phyloP scores from a whole-genome alignment of 2,888 invertebrate genomes.

The Pandemis cinnamomeana region DNA sequence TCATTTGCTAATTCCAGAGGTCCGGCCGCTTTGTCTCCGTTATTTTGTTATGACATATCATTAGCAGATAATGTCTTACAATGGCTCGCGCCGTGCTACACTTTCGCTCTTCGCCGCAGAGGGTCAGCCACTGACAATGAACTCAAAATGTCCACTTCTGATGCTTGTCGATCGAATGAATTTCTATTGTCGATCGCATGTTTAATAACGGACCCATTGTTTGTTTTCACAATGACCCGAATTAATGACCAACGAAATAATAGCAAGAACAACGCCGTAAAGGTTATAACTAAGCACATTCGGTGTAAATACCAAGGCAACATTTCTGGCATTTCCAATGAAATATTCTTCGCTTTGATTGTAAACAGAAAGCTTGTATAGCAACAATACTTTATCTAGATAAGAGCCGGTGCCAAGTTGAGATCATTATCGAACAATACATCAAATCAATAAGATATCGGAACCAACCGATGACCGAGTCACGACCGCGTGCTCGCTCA shows the following conservation, averaged over 20 bases:
- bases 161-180: constrained; percentile 55
- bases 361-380: constrained; percentile 41
- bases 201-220: constrained; percentile 47
- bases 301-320: constrained; percentile 63
- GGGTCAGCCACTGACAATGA: constrained; percentile 75
- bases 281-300: constrained; percentile 54
- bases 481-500: constrained; percentile 46
- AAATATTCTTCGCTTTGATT: constrained; percentile 30
- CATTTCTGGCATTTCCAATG: constrained; percentile 49
- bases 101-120: constrained; percentile 48
- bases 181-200: constrained; percentile 54
- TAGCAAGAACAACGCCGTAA: constrained; percentile 42
- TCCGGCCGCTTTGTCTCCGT: constrained; percentile 47
- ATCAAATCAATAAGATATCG: constrained; percentile 64
- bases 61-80: constrained; percentile 38
- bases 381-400: constrained; percentile 46
- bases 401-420: constrained; percentile 53
- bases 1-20: constrained; percentile 67
- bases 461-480: constrained; percentile 46
- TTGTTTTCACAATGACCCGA: constrained; percentile 40
- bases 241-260: constrained; percentile 40
- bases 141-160: constrained; percentile 69
- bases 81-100: constrained; percentile 31
- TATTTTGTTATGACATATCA: constrained; percentile 41
- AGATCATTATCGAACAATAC: constrained; percentile 68